These are phyloP conservation scores for Sebastes reedi DNA, from an alignment of 2,797 vertebrate species.

Conservation along the genomic window DNA sequence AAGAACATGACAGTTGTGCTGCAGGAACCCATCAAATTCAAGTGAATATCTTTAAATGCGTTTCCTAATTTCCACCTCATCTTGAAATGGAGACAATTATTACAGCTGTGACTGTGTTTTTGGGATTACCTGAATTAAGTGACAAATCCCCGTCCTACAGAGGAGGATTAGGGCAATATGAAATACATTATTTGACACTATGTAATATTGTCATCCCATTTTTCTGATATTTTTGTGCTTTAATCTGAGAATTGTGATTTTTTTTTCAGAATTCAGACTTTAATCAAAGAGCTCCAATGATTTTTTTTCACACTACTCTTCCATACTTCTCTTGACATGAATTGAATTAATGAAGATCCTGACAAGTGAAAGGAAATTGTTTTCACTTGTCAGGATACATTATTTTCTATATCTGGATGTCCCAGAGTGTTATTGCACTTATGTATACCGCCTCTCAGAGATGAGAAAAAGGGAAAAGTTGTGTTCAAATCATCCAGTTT, in stretches of 20 bases:
- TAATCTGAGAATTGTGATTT: not conserved
- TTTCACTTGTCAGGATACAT: not conserved
- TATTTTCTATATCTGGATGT: not conserved
- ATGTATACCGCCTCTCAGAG: not conserved
- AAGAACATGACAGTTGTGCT: not conserved
- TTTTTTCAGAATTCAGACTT: not conserved
- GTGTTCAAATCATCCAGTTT: not conserved
- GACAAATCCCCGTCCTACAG: conserved; percentile 12
- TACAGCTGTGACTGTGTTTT: not conserved
- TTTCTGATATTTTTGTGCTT: not conserved
- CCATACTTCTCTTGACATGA: not conserved
- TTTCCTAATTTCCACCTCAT: conserved; percentile 1
- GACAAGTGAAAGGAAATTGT: not conserved
- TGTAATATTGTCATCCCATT: not conserved
- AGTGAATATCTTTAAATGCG: not conserved
- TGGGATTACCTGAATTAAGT: not conserved
- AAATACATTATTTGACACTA: conserved; percentile 25
- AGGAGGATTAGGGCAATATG: conserved; percentile 6
- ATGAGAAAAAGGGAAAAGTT: not conserved
- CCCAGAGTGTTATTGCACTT: not conserved
- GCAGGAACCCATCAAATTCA: not conserved
- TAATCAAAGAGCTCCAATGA: not conserved
- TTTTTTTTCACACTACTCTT: not conserved
- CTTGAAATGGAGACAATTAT: conserved; percentile 6
- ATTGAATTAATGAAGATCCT: not conserved